Evolutionary conservation across 2,888 invertebrate species (phyloP).

Genomic region (Ferrisia virgata): DNA sequence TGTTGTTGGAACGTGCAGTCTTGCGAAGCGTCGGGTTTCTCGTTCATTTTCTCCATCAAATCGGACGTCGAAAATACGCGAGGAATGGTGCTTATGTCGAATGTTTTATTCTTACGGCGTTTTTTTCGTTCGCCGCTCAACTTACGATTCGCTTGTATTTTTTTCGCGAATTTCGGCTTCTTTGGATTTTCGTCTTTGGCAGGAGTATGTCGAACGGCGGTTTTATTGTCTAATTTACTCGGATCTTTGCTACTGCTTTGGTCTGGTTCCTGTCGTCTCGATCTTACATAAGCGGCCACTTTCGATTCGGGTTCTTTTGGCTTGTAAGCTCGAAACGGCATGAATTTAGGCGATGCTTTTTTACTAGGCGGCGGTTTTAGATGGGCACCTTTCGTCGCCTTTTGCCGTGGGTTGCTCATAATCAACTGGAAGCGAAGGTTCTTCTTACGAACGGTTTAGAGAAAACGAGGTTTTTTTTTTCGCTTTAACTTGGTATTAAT

Average conservation of each 20-base stretch:
- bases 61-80: slow-evolving; percentile 40
- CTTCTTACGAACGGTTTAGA: not conserved
- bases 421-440: not conserved
- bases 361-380: not conserved
- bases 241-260: not conserved
- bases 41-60: slow-evolving; percentile 41
- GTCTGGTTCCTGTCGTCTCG: not conserved
- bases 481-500: not conserved
- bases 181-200: not conserved
- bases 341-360: not conserved
- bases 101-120: not conserved
- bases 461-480: not conserved
- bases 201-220: not conserved
- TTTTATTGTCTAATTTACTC: not conserved
- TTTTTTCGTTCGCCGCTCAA: not conserved
- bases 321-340: slow-evolving; percentile 20
- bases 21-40: not conserved
- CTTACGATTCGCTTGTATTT: not conserved
- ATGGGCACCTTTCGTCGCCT: not conserved
- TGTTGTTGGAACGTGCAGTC: not conserved
- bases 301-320: not conserved
- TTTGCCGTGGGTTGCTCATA: slow-evolving; percentile 15
- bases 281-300: not conserved
- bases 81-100: slow-evolving; percentile 34
- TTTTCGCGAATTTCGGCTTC: slow-evolving; percentile 2